Percentiles rank a stretch among this genome's conserved stretches.
Evolutionary conservation across 2,888 invertebrate species (phyloP).

Genomic region (Plemyria rubiginata): DNA sequence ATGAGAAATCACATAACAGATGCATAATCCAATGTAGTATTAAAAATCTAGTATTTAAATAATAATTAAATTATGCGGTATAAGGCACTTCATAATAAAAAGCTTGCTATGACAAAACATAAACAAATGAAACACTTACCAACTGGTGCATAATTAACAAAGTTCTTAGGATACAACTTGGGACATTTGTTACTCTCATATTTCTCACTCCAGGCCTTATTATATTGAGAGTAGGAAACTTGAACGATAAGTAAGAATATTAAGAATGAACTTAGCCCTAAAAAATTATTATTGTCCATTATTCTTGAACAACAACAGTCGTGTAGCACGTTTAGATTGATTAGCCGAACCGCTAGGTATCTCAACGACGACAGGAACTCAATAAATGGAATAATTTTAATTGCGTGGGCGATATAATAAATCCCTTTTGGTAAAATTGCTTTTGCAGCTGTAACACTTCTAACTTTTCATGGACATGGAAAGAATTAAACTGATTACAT

Average conservation of each 20-base stretch:
- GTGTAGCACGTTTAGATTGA: slow-evolving; percentile 7
- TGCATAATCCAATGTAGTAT: no score
- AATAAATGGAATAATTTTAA: slow-evolving; percentile 16
- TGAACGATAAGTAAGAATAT: slow-evolving; percentile 58
- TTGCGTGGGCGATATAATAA: slow-evolving; percentile 36
- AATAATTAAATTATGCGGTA: not conserved
- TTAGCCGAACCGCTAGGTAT: slow-evolving; percentile 14
- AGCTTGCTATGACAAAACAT: not conserved
- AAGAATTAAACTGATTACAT: no score
- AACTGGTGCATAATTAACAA: slow-evolving; percentile 82
- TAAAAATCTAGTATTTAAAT: no score
- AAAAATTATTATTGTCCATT: slow-evolving; percentile 47
- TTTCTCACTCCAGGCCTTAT: slow-evolving; percentile 77
- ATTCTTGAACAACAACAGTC: slow-evolving; percentile 28
- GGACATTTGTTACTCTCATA: slow-evolving; percentile 82
- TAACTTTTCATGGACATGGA: slow-evolving; percentile 2
- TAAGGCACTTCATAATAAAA: not conserved
- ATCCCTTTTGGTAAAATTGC: slow-evolving; percentile 7
- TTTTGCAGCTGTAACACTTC: not conserved
- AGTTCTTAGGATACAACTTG: slow-evolving; percentile 82
- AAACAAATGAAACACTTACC: slow-evolving; percentile 65
- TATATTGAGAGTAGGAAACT: slow-evolving; percentile 66
- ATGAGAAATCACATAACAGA: no score
- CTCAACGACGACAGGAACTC: slow-evolving; percentile 33
- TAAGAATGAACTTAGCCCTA: slow-evolving; percentile 52